A percentile compares a stretch with the other conserved stretches of the same genome.
Evolutionary conservation across 2,888 invertebrate species (phyloP).

Genomic region (Dichetophora obliterata): DNA sequence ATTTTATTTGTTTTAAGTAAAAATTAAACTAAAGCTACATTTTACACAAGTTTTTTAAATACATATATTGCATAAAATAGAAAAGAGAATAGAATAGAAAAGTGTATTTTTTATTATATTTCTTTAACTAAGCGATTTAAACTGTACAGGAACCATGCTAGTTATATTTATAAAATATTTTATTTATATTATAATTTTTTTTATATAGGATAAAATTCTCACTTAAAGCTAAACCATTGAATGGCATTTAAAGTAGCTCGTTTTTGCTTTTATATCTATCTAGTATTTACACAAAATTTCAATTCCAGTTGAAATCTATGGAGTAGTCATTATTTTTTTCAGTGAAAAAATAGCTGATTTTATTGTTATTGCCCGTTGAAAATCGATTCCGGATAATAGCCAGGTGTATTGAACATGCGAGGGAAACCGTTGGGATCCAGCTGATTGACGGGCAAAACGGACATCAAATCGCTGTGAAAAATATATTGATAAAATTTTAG

Average conservation of each 20-base stretch:
- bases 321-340: not conserved
- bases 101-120: not conserved
- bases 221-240: conserved; percentile 20
- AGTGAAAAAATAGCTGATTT: not conserved
- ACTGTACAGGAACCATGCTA: conserved; percentile 19
- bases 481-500: not conserved
- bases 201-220: not conserved
- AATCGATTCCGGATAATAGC: conserved; percentile 69
- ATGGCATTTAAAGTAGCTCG: conserved; percentile 29
- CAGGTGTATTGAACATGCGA: conserved; percentile 69
- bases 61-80: conserved; percentile 18
- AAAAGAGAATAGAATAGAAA: not conserved
- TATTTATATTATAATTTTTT: not conserved
- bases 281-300: conserved; percentile 15
- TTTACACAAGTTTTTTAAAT: not conserved
- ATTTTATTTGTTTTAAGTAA: not conserved
- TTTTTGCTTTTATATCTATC: not conserved
- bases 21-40: no score
- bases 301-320: no score
- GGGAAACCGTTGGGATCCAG: conserved; percentile 67
- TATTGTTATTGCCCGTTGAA: conserved; percentile 65
- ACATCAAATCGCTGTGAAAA: conserved; percentile 66
- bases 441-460: conserved; percentile 68
- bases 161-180: conserved; percentile 9
- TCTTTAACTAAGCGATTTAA: not conserved